Base-by-base conservation (phyloP, 2,113 vertebrate genomes). In the Hyaena hyaena region DNA sequence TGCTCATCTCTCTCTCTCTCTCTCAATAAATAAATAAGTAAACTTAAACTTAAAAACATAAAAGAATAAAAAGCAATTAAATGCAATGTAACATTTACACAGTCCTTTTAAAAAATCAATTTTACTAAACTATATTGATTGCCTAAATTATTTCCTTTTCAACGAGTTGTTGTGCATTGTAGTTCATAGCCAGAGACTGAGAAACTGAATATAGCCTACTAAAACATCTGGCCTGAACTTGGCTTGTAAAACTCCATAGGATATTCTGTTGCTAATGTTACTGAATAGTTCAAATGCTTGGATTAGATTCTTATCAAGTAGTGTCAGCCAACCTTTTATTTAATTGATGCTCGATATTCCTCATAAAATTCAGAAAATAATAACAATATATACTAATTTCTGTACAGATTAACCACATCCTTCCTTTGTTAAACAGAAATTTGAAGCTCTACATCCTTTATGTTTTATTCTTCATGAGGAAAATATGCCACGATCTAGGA, bases 361-460 rank as follows among this genome's bases (percentile, higher is more conserved):
- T 89, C 19, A 39, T 82, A 94, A 97, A 73, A 94, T 89, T 83
- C 23, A 77, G 31, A 92, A 95, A 93, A 53, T 81, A 92, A 39
- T 45, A 39, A 14, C 63, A 33, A 53, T n/a, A 31, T 58, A 69
- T 31, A 71, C 66, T 87, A 68, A 95, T 76, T 94, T 81, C 55
- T 81, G 3, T 81, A 58, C 66, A 92, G 39, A 83, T 82, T 92
- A 83, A 82, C 53, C 35, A 90, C 28, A 90, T 88, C 50, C 31
- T 92, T 94, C 26, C 53, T 91, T 91, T 88, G 28, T 83, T 71
- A 84, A 83, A 74, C 45, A 97, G 90, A 96, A 95, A 97, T 91
- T 33, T 95, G 87, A 92, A 93, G 39, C 35, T 88, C 61, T 86
- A 23, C 48, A 73, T 90, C 89, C 31, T 73, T 94, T 66, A 61